phyloP scores from a whole-genome alignment of 2,888 invertebrate species.

The Liodrosophila aerea region DNA sequence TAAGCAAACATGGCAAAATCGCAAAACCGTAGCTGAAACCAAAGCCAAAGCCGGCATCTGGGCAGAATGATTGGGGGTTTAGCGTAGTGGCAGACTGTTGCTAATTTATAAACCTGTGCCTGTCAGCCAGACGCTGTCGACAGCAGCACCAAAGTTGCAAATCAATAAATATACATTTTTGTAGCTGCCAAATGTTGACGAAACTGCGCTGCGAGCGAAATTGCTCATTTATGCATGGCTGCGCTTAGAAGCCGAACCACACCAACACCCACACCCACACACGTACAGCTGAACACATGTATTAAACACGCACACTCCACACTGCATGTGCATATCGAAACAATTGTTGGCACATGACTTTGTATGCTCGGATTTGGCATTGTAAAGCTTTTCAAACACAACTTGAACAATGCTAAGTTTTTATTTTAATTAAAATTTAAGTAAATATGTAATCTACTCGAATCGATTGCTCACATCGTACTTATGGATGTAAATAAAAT shows the following conservation, averaged over 20 bases:
- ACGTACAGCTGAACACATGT: conserved; percentile 13
- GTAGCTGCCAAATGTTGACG: conserved; percentile 68
- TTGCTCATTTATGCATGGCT: conserved; percentile 76
- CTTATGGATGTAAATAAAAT: conserved; percentile 13
- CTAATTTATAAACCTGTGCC: conserved; percentile 70
- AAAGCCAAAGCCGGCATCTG: conserved; percentile 14
- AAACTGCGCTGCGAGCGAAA: conserved; percentile 65
- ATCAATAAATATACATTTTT: conserved; percentile 71
- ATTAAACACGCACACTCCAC: conserved; percentile 7
- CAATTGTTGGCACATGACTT: conserved; percentile 70
- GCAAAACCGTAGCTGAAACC: conserved; percentile 11
- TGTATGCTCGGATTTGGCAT: conserved; percentile 1
- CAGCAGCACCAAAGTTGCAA: conserved; percentile 62
- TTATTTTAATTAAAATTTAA: conserved; percentile 24
- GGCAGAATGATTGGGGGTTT: neutral
- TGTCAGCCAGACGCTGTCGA: conserved; percentile 45
- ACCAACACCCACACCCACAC: conserved; percentile 15
- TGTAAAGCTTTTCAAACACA: neutral
- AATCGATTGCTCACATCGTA: neutral
- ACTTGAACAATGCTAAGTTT: neutral
- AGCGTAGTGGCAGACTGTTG: conserved; percentile 49
- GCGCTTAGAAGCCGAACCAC: conserved; percentile 56
- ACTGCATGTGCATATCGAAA: conserved; percentile 37
- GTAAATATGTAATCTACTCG: too few relatives aligned
- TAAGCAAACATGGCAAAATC: conserved; percentile 63